A percentile compares a stretch with the other conserved stretches of the same genome.
These are phyloP conservation scores for Camarhynchus parvulus DNA, from an alignment of 2,113 vertebrate species.

Conservation along the genomic window DNA sequence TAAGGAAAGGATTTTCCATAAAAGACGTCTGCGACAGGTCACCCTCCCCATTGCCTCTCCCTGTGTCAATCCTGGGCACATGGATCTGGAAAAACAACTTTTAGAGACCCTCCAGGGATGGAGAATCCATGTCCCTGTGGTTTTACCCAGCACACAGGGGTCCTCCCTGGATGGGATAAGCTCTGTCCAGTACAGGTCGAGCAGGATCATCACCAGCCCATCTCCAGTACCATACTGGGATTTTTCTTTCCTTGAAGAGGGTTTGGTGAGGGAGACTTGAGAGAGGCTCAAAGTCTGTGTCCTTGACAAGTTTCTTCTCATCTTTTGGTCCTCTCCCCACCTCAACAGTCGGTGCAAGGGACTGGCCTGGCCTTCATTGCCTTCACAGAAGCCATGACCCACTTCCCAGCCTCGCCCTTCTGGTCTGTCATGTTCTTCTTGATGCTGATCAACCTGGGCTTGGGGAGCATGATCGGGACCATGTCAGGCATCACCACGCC, in stretches of 20 bases:
- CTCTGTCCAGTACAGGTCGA: neutral
- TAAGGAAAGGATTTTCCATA: too few species aligned
- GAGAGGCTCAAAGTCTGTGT: neutral
- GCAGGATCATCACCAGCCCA: neutral
- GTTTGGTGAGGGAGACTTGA: neutral
- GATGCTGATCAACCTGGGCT: constrained; percentile 97
- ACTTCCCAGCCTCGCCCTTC: constrained; percentile 94
- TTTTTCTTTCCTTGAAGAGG: neutral
- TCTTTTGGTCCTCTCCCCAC: neutral
- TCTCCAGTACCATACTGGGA: neutral
- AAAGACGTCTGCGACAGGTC: neutral
- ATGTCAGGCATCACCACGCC: constrained; percentile 98
- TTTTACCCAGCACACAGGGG: neutral
- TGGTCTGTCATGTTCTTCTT: constrained; percentile 99
- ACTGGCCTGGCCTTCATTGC: constrained; percentile 98
- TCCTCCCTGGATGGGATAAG: neutral
- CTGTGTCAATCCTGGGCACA: neutral
- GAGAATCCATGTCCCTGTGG: neutral
- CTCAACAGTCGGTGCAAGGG: constrained; percentile 90
- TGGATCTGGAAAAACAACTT: neutral
- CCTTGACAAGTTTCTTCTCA: neutral
- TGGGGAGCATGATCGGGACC: constrained; percentile 99
- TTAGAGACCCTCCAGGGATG: neutral
- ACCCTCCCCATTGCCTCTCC: neutral
- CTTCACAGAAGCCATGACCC: constrained; percentile 99